Evolutionary conservation across 2,113 vertebrate species (phyloP).

Genomic region (Ancistrus triradiatus): DNA sequence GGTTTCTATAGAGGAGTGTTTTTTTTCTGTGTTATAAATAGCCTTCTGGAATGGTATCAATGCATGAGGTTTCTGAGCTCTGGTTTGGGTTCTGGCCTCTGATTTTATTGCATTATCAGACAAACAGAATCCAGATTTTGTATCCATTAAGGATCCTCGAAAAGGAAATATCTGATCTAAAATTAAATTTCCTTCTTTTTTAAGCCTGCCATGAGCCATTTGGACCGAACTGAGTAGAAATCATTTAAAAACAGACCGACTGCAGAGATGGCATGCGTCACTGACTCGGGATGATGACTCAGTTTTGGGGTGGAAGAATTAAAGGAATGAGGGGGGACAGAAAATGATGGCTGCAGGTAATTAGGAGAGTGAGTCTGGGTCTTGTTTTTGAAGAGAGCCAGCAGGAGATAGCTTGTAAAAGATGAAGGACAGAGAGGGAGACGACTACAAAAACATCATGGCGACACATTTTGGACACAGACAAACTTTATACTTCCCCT

Average conservation of each 20-base stretch:
- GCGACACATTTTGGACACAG: background rate
- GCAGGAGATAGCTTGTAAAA: conserved; percentile 22
- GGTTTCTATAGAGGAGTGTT: conserved; percentile 27
- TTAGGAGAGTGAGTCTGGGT: conserved; percentile 43
- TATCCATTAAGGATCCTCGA: conserved; percentile 7
- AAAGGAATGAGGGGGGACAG: background rate
- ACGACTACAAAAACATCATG: background rate
- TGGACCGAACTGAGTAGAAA: background rate
- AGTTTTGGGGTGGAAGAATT: background rate
- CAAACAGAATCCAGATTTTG: conserved; percentile 33
- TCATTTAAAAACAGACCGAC: conserved; percentile 5
- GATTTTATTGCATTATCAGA: conserved; percentile 39
- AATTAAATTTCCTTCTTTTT: conserved; percentile 9
- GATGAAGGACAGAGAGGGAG: conserved; percentile 26
- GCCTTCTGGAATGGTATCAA: conserved; percentile 27
- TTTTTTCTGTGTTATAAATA: conserved; percentile 30
- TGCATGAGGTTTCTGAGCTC: conserved; percentile 16
- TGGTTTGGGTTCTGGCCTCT: background rate
- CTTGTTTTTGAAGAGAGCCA: conserved; percentile 34
- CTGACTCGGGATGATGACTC: background rate
- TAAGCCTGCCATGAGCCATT: background rate
- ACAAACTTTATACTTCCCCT: too few relatives aligned
- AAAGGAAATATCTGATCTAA: conserved; percentile 6
- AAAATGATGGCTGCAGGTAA: conserved; percentile 49
- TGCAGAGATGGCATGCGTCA: background rate